Evolutionary conservation across 2,888 invertebrate genomes (phyloP).

Genomic region (Plebejus argus): DNA sequence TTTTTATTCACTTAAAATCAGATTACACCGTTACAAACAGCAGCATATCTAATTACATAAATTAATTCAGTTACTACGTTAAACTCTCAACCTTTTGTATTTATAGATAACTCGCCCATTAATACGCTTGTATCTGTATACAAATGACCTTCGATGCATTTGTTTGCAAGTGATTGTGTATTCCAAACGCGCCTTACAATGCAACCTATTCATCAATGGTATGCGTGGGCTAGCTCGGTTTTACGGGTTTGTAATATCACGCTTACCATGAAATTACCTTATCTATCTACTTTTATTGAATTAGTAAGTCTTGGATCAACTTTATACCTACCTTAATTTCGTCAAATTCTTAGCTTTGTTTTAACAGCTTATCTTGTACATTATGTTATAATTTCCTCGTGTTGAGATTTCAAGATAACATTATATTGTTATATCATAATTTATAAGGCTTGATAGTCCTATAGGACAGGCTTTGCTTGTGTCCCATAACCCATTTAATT

Average conservation of each 20-base stretch:
- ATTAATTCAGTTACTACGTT: neutral
- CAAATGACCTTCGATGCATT: slow-evolving; percentile 27
- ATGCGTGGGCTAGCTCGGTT: neutral
- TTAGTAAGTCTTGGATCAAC: neutral
- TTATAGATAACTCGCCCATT: slow-evolving; percentile 25
- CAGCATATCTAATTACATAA: neutral
- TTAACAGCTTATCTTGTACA: neutral
- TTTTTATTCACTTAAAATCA: neutral
- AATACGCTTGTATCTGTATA: slow-evolving; percentile 11
- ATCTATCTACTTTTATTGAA: neutral
- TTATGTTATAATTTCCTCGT: neutral
- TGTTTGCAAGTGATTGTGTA: slow-evolving; percentile 26
- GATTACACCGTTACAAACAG: neutral
- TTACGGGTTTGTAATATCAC: neutral
- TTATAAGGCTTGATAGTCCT: too few species aligned
- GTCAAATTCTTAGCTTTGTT: neutral
- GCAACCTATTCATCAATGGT: slow-evolving; percentile 12
- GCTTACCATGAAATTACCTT: neutral
- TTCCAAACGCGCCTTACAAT: slow-evolving; percentile 6
- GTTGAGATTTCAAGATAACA: neutral
- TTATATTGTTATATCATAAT: too few species aligned
- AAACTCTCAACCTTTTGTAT: slow-evolving; percentile 28
- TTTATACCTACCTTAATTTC: neutral
- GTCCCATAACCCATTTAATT: too few species aligned
- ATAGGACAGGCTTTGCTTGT: too few species aligned